These are phyloP conservation scores for Allygus modestus DNA, from an alignment of 2,888 invertebrate species.

Conservation along the genomic window DNA sequence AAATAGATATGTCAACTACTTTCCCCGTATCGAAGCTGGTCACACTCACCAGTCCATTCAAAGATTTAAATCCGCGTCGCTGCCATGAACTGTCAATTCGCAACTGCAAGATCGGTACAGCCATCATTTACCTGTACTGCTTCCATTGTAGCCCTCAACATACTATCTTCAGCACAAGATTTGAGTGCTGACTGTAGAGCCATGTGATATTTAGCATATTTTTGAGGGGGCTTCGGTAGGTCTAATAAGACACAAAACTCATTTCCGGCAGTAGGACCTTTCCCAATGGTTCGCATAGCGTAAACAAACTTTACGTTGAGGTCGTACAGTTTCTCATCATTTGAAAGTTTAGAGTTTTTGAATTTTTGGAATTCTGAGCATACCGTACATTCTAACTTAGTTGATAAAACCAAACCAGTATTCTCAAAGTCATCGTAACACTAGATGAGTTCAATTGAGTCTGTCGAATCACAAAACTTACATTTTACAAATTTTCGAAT, in stretches of 20 bases:
- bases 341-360: background rate
- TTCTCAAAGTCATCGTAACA: background rate
- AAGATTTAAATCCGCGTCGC: background rate
- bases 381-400: background rate
- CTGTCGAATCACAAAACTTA: conserved; percentile 19
- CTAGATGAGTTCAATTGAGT: conserved; percentile 13
- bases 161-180: background rate
- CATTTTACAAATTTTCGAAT: conserved; percentile 4
- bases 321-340: conserved; percentile 27
- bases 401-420: background rate
- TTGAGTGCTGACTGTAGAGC: background rate
- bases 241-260: conserved; percentile 13
- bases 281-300: conserved; percentile 37
- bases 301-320: conserved; percentile 40
- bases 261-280: conserved; percentile 4
- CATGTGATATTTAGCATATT: background rate
- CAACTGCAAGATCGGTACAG: background rate
- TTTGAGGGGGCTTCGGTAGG: background rate
- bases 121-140: background rate
- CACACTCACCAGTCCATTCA: conserved; percentile 37
- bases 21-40: conserved; percentile 12
- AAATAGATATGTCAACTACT: background rate
- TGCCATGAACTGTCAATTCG: conserved; percentile 37
- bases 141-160: background rate
- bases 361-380: background rate